Percentiles rank a stretch among this genome's conserved stretches.
Conservation (phyloP, 2,888 invertebrate species). For the Periphyllus acericola region DNA sequence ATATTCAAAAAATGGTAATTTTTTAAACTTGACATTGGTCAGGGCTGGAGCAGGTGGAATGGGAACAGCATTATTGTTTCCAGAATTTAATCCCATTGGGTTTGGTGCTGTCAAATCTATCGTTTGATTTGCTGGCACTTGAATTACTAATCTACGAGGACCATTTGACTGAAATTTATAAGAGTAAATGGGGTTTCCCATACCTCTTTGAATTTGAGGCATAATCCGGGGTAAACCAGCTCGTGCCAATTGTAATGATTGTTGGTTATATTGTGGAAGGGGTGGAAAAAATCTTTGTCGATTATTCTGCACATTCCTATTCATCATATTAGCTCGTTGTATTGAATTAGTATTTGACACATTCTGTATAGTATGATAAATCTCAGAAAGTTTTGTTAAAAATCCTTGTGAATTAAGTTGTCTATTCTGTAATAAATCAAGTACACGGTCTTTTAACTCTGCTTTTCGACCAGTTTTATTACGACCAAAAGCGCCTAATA, state of each 20-base stretch:
- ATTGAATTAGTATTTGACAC: background rate
- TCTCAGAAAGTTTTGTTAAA: constrained; percentile 46
- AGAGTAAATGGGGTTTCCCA: constrained; percentile 6
- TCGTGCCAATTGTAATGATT: constrained; percentile 7
- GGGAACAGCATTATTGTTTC: background rate
- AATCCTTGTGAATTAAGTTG: constrained; percentile 73
- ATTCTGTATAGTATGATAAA: constrained; percentile 7
- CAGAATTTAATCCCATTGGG: background rate
- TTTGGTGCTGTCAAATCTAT: background rate
- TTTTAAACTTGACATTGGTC: constrained; percentile 92
- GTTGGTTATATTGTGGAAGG: constrained; percentile 25
- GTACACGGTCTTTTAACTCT: constrained; percentile 79
- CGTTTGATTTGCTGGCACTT: background rate
- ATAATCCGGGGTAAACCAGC: constrained; percentile 34
- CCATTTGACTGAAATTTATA: constrained; percentile 5
- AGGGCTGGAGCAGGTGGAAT: constrained; percentile 73
- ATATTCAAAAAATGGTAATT: constrained; percentile 92
- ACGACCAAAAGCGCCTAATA: constrained; percentile 82
- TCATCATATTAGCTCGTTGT: constrained; percentile 8
- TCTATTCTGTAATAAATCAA: constrained; percentile 76
- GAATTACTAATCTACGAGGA: constrained; percentile 22
- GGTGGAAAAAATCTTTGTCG: constrained; percentile 22
- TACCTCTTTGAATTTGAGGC: constrained; percentile 36
- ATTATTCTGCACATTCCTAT: background rate
- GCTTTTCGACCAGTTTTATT: constrained; percentile 83